phyloP scores from a whole-genome alignment of 2,888 invertebrate genomes.

The Labia minor region DNA sequence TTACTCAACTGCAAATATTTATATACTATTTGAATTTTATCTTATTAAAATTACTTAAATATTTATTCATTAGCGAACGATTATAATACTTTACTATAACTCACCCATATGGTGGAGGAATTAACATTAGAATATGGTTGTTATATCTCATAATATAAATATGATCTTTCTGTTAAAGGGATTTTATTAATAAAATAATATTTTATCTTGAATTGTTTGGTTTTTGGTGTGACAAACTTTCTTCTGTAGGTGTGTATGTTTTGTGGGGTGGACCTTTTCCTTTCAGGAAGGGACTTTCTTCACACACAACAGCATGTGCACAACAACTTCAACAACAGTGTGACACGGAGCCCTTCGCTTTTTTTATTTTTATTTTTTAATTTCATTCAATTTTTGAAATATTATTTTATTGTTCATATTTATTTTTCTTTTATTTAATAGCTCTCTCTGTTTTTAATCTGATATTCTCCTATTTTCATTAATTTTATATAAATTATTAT shows the following conservation, averaged over 20 bases:
- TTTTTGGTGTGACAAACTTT: background rate
- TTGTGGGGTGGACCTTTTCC: background rate
- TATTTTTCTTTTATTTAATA: background rate
- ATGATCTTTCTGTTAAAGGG: background rate
- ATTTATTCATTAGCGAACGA: too few relatives aligned
- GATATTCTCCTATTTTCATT: too few relatives aligned
- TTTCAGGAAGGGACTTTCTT: background rate
- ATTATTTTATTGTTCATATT: background rate
- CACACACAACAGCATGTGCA: slow-evolving; percentile 4
- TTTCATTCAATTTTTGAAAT: background rate
- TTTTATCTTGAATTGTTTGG: background rate
- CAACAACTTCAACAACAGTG: background rate
- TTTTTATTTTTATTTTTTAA: background rate
- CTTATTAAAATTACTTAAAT: too few relatives aligned
- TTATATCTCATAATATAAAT: too few relatives aligned
- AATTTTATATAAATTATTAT: too few relatives aligned
- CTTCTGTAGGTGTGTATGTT: background rate
- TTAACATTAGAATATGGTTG: background rate
- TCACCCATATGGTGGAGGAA: background rate
- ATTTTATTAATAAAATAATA: background rate
- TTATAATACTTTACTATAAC: too few relatives aligned
- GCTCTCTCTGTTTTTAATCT: too few relatives aligned
- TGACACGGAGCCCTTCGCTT: background rate
- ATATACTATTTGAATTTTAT: too few relatives aligned
- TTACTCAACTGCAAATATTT: too few relatives aligned